phyloP scores from a whole-genome alignment of 2,797 vertebrate genomes.

The Amblyopsis hoosieri region DNA sequence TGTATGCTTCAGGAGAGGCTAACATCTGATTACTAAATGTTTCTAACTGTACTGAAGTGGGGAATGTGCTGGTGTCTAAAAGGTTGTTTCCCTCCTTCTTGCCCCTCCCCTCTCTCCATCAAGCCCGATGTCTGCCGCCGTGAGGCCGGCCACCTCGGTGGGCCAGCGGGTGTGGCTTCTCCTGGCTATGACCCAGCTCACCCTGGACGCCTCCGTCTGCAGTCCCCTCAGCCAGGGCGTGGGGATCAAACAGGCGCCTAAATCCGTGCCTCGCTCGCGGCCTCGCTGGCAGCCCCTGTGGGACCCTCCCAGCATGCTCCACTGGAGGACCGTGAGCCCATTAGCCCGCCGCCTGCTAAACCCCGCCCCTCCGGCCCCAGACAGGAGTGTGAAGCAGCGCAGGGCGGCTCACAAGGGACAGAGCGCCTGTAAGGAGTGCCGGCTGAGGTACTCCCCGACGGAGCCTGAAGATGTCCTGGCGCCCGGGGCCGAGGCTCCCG shows the following conservation, averaged over 20 bases:
- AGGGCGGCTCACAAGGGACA: constrained; percentile 62
- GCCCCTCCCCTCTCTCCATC: constrained; percentile 37
- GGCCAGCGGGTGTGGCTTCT: constrained; percentile 82
- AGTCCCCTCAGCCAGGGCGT: constrained; percentile 73
- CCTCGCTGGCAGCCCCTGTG: constrained; percentile 70
- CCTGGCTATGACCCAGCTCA: constrained; percentile 81
- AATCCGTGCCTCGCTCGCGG: constrained; percentile 67
- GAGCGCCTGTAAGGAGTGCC: constrained; percentile 66
- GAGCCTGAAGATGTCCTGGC: constrained; percentile 52
- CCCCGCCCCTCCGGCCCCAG: constrained; percentile 59
- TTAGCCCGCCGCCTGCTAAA: constrained; percentile 67
- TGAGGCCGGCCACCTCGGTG: constrained; percentile 72
- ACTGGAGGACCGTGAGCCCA: constrained; percentile 76
- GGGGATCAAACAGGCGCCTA: constrained; percentile 72
- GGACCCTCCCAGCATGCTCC: constrained; percentile 71
- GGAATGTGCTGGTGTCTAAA: constrained; percentile 32
- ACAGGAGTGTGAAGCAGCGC: constrained; percentile 63
- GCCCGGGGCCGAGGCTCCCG: constrained; percentile 46
- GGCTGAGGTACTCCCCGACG: constrained; percentile 58
- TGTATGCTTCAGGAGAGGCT: constrained; percentile 21
- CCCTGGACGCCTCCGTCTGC: constrained; percentile 81
- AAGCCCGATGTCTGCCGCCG: constrained; percentile 74
- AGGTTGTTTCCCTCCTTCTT: constrained; percentile 24
- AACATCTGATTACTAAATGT: not conserved
- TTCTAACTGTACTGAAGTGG: not conserved